A percentile compares a stretch with the other conserved stretches of the same genome.
These are phyloP conservation scores for Drosophila neocordata DNA, from an alignment of 1,140 invertebrate genomes.

Conservation along the genomic window DNA sequence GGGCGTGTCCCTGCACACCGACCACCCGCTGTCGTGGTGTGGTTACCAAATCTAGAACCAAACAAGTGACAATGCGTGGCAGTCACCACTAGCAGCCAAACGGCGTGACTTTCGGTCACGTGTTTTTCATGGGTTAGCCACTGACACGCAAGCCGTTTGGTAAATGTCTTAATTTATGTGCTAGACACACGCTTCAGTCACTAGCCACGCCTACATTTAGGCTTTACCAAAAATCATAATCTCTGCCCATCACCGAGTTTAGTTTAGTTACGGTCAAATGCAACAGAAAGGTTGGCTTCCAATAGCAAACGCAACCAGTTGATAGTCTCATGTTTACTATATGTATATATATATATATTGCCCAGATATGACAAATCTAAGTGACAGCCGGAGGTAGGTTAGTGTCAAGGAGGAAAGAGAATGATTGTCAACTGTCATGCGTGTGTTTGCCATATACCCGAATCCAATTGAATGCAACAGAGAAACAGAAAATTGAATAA, in stretches of 20 bases:
- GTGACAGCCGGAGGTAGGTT: constrained; percentile 17
- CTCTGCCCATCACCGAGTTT: constrained; percentile 6
- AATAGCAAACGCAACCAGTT: constrained; percentile 1
- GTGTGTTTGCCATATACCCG: constrained; percentile 24
- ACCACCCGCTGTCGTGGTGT: too few relatives aligned
- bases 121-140: constrained; percentile 33
- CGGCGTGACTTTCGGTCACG: constrained; percentile 49
- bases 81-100: constrained; percentile 43
- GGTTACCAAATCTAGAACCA: not conserved
- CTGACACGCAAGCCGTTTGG: constrained; percentile 52
- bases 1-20: not conserved
- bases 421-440: constrained; percentile 18
- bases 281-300: not conserved
- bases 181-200: constrained; percentile 48
- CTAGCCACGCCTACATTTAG: not conserved
- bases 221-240: not conserved
- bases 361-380: constrained; percentile 56
- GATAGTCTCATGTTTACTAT: not conserved
- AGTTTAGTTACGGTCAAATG: too few relatives aligned
- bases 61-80: constrained; percentile 61
- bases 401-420: too few relatives aligned
- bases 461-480: constrained; percentile 78
- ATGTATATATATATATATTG: not conserved
- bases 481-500: constrained; percentile 68
- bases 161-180: constrained; percentile 64